Percentiles rank a stretch among this genome's conserved stretches.
Evolutionary conservation across 2,888 invertebrate genomes (phyloP).

Genomic region (Nomada fucata): DNA sequence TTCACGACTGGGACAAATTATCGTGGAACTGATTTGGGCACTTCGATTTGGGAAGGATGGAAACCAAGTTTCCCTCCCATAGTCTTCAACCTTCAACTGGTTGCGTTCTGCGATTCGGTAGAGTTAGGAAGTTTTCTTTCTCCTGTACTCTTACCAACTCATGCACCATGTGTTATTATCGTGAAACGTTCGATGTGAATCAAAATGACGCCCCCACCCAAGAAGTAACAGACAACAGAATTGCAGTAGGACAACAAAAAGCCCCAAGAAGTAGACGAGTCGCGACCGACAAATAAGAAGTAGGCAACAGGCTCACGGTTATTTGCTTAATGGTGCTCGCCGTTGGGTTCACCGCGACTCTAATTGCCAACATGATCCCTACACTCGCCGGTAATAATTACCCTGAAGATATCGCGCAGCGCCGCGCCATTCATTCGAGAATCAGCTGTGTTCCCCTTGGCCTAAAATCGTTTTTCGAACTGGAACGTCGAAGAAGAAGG

Average conservation of each 20-base stretch:
- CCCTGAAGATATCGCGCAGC: constrained; percentile 55
- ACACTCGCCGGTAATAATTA: constrained; percentile 75
- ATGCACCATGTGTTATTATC: too few relatives aligned
- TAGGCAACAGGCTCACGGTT: constrained; percentile 69
- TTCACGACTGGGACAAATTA: constrained; percentile 42
- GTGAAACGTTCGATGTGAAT: too few relatives aligned
- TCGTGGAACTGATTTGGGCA: constrained; percentile 27
- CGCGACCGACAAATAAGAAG: constrained; percentile 56
- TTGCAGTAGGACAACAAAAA: constrained; percentile 23
- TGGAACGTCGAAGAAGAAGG: background rate
- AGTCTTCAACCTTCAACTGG: background rate
- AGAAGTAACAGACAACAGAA: too few relatives aligned
- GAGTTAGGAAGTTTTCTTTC: too few relatives aligned
- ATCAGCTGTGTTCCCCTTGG: constrained; percentile 28
- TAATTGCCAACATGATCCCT: constrained; percentile 78
- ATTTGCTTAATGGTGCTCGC: constrained; percentile 75
- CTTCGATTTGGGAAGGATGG: constrained; percentile 22
- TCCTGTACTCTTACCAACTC: too few relatives aligned
- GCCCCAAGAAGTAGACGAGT: constrained; percentile 16
- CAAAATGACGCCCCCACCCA: too few relatives aligned
- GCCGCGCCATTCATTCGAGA: constrained; percentile 34
- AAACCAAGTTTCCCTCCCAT: constrained; percentile 28
- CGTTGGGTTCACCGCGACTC: constrained; percentile 74
- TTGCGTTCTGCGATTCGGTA: constrained; percentile 6
- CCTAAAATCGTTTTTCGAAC: constrained; percentile 35